Evolutionary conservation across 2,797 vertebrate species (phyloP).

Genomic region (Neosilurus mollespiculum): DNA sequence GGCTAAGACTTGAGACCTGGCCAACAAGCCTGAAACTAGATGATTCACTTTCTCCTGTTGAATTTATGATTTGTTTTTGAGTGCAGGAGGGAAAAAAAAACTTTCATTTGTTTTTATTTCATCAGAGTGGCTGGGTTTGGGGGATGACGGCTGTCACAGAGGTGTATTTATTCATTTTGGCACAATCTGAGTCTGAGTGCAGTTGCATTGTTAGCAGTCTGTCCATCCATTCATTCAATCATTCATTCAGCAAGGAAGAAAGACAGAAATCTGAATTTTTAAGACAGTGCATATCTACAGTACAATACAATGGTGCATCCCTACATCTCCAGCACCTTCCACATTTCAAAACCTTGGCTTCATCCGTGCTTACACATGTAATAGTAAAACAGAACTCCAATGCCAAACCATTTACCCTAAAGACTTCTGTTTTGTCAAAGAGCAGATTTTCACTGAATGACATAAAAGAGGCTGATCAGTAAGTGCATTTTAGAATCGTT

Average conservation of each 20-base stretch:
- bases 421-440: conserved; percentile 38
- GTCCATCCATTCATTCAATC: neutral
- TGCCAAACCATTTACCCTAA: conserved; percentile 30
- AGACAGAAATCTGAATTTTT: neutral
- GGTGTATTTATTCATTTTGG: conserved; percentile 26
- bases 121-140: conserved; percentile 31
- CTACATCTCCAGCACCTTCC: conserved; percentile 35
- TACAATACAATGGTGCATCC: neutral
- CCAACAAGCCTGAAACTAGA: conserved; percentile 48
- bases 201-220: neutral
- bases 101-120: conserved; percentile 29
- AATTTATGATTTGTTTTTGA: conserved; percentile 42
- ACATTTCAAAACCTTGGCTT: conserved; percentile 47
- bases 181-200: conserved; percentile 7
- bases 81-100: conserved; percentile 29
- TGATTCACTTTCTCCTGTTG: conserved; percentile 48
- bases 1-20: conserved; percentile 43
- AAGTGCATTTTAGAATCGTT: conserved; percentile 44
- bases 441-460: conserved; percentile 29
- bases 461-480: conserved; percentile 41
- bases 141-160: conserved; percentile 13
- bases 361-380: conserved; percentile 28
- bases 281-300: neutral
- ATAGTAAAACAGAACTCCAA: conserved; percentile 9
- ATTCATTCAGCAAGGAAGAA: neutral